Conservation (phyloP, 2,888 invertebrate species). For the Drosophila paramelanica region DNA sequence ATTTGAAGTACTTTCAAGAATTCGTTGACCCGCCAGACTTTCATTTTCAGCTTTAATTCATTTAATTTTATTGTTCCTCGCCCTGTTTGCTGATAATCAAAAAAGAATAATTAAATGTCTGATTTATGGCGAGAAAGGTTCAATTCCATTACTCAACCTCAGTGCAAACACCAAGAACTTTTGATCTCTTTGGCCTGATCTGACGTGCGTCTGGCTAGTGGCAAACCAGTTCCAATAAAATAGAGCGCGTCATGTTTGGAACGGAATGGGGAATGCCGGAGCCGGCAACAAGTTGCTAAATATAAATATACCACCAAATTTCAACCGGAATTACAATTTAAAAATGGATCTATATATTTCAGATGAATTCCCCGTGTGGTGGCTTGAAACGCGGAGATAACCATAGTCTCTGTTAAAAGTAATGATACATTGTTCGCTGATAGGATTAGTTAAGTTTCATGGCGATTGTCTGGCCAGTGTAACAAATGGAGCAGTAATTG, state of each 20-base stretch:
- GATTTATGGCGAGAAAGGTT: constrained; percentile 24
- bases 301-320: constrained; percentile 10
- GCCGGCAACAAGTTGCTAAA: constrained; percentile 50
- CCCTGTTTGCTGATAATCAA: constrained; percentile 34
- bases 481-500: constrained; percentile 67
- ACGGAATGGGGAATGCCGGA: constrained; percentile 51
- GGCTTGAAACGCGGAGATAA: constrained; percentile 27
- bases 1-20: constrained; percentile 5
- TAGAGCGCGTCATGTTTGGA: constrained; percentile 45
- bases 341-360: constrained; percentile 13
- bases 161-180: constrained; percentile 44
- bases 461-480: constrained; percentile 45
- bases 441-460: constrained; percentile 64
- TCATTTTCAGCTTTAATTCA: constrained; percentile 41
- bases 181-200: constrained; percentile 55
- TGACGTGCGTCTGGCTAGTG: constrained; percentile 62
- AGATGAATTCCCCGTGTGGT: constrained; percentile 23
- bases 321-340: constrained; percentile 57
- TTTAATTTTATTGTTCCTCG: constrained; percentile 7
- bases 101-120: constrained; percentile 25
- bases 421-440: constrained; percentile 54
- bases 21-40: constrained; percentile 45
- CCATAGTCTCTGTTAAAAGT: constrained; percentile 3
- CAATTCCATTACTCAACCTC: constrained; percentile 43
- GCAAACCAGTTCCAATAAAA: constrained; percentile 56